Conservation (phyloP, 2,888 invertebrate genomes). For the Dinocampus coccinellae region DNA sequence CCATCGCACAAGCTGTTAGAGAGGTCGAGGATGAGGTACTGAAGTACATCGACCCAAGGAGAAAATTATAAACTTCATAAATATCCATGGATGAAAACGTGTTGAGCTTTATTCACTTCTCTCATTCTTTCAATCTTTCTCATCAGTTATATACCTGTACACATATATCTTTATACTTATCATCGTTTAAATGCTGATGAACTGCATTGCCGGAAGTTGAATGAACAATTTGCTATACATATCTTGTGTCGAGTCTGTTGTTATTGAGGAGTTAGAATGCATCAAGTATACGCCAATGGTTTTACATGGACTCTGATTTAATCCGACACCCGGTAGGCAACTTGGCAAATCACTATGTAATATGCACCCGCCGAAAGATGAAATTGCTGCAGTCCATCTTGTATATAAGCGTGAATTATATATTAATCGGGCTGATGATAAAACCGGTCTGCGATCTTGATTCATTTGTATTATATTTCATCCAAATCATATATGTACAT, state of each 20-base stretch:
- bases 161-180: conserved; percentile 2
- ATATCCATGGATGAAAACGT: conserved; percentile 30
- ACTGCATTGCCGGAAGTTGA: conserved; percentile 24
- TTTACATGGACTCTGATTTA: conserved; percentile 14
- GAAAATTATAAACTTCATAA: conserved; percentile 36
- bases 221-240: conserved; percentile 26
- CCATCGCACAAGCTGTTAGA: not conserved
- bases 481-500: not conserved
- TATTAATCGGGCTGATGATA: conserved; percentile 15
- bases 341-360: conserved; percentile 22
- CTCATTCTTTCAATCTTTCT: not conserved
- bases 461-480: not conserved
- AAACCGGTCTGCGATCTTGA: conserved; percentile 1
- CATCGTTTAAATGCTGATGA: conserved; percentile 10
- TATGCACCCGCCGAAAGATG: conserved; percentile 20
- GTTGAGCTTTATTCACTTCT: not conserved
- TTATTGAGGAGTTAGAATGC: not conserved
- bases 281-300: not conserved
- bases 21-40: conserved; percentile 23
- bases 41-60: conserved; percentile 29
- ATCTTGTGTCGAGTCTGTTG: not conserved
- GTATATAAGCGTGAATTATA: conserved; percentile 13
- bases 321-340: conserved; percentile 28
- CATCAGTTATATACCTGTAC: not conserved
- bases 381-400: conserved; percentile 7